Percentiles rank a stretch among this genome's conserved stretches.
Evolutionary conservation across 2,797 vertebrate genomes (phyloP).

Genomic region (Coregonus suidteri): DNA sequence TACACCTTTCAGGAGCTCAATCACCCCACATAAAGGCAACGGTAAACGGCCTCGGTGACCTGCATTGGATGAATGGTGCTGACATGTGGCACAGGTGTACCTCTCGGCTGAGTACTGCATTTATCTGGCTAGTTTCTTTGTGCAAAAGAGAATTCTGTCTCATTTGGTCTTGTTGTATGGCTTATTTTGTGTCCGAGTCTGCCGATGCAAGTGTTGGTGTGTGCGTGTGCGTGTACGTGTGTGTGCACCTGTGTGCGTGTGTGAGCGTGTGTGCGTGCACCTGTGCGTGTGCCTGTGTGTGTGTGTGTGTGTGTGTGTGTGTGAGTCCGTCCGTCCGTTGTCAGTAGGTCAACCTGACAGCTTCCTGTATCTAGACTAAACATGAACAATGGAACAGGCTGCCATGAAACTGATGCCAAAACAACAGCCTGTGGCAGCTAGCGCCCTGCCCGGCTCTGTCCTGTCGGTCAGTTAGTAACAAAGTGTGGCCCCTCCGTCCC

Average conservation of each 20-base stretch:
- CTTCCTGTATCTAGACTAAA: slow-evolving; percentile 43
- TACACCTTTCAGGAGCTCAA: slow-evolving; percentile 48
- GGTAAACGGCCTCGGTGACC: not conserved
- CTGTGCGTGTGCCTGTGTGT: slow-evolving; percentile 15
- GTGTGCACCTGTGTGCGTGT: slow-evolving; percentile 15
- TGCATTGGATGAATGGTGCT: slow-evolving; percentile 26
- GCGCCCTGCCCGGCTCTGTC: not conserved
- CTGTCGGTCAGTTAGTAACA: not conserved
- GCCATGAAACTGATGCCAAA: slow-evolving; percentile 1
- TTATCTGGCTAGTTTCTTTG: not conserved
- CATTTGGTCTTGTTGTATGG: not conserved
- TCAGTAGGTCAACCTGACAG: slow-evolving; percentile 53
- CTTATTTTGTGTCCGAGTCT: slow-evolving; percentile 24
- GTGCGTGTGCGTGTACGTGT: not conserved
- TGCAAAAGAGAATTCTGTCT: not conserved
- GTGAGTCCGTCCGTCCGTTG: slow-evolving; percentile 3
- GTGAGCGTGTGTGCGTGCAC: slow-evolving; percentile 18
- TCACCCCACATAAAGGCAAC: slow-evolving; percentile 46
- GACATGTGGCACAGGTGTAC: slow-evolving; percentile 60
- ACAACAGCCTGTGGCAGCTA: slow-evolving; percentile 19
- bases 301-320: not conserved
- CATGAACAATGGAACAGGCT: slow-evolving; percentile 21
- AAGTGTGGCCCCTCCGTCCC: not conserved
- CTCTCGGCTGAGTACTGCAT: slow-evolving; percentile 7
- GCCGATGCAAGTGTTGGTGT: slow-evolving; percentile 8